Evolutionary conservation across 1,140 invertebrate genomes (phyloP).

Genomic region (Lepidostoma basale): DNA sequence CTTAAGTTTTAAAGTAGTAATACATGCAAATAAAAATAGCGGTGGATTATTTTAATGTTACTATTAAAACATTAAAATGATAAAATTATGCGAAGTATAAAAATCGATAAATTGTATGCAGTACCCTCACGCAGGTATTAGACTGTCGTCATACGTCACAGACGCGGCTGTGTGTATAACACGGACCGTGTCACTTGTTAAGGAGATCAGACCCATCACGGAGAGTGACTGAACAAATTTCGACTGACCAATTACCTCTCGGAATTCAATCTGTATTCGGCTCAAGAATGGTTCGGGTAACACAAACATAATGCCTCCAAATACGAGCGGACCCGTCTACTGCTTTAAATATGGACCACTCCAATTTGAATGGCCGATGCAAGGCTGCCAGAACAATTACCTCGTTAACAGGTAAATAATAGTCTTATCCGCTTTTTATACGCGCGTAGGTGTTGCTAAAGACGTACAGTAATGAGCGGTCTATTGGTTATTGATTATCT

Average conservation of each 20-base stretch:
- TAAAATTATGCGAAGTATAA: too few species aligned
- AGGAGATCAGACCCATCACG: constrained; percentile 44
- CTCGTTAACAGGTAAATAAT: constrained; percentile 24
- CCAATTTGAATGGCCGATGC: constrained; percentile 7
- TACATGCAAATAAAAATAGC: too few species aligned
- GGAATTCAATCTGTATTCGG: constrained; percentile 35
- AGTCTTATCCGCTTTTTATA: neutral
- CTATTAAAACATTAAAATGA: too few species aligned
- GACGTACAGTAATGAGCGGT: neutral
- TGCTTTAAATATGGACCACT: constrained; percentile 19
- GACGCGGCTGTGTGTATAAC: neutral
- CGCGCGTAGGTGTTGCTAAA: constrained; percentile 10
- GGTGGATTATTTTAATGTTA: too few species aligned
- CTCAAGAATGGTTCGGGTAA: constrained; percentile 29
- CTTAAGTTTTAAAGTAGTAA: too few species aligned
- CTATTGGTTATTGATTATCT: constrained; percentile 12
- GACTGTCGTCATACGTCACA: neutral
- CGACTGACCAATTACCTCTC: constrained; percentile 37
- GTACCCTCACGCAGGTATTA: neutral
- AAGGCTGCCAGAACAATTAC: constrained; percentile 11
- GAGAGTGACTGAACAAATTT: constrained; percentile 45
- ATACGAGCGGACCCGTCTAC: constrained; percentile 12
- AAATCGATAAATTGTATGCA: constrained; percentile 4
- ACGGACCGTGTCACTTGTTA: constrained; percentile 43
- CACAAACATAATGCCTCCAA: constrained; percentile 20